Percentiles rank a stretch among this genome's conserved stretches.
phyloP scores from a whole-genome alignment of 2,797 vertebrate species.

The Sarcophilus harrisii region DNA sequence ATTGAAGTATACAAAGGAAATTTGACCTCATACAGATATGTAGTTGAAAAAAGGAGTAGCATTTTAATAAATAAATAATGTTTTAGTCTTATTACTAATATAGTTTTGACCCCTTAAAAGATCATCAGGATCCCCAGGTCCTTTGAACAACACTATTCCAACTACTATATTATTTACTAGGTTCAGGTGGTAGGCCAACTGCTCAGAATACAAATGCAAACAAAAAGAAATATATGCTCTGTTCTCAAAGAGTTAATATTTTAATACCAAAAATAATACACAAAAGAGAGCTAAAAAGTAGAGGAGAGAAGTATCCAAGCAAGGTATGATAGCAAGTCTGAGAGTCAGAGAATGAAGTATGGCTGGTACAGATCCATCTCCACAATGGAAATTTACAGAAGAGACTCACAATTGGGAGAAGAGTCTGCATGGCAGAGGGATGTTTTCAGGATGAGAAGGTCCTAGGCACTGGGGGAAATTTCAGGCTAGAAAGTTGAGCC shows the following conservation, averaged over 20 bases:
- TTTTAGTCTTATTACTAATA: background rate
- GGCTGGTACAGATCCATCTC: background rate
- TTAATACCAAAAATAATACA: background rate
- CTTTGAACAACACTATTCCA: background rate
- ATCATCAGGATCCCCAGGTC: background rate
- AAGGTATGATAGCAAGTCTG: background rate
- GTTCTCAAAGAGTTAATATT: background rate
- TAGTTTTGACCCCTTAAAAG: background rate
- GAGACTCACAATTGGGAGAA: background rate
- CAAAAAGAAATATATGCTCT: background rate
- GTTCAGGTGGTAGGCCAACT: background rate
- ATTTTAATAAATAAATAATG: background rate
- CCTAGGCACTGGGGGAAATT: background rate
- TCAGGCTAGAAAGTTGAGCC: background rate
- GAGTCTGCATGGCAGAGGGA: background rate
- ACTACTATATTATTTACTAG: background rate
- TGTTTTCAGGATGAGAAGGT: background rate
- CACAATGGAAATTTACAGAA: background rate
- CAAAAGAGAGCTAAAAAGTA: background rate
- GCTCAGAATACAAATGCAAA: background rate
- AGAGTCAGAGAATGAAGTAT: background rate
- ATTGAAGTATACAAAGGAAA: background rate
- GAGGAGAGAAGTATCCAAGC: background rate
- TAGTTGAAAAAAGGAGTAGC: background rate
- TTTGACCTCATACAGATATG: background rate